Base-by-base conservation (phyloP, 2,888 invertebrate species). In the Agrochola circellaris region DNA sequence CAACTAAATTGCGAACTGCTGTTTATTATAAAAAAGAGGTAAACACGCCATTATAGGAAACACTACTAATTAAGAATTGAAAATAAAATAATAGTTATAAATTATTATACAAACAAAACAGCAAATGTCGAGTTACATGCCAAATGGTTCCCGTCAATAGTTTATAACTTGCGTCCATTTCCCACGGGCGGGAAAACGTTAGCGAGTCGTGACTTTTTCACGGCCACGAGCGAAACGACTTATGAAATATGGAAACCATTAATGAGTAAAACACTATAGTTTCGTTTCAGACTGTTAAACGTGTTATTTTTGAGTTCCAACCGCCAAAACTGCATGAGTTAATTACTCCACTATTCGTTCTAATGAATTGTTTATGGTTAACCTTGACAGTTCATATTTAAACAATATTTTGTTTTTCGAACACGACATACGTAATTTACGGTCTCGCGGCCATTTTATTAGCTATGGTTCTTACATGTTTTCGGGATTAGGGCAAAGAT, bases 191-290 rank as follows among this genome's bases (percentile, higher is more conserved):
- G 69, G 78, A 76, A 70, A 76, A 79, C 60, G 72, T 65, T 45
- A 75, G 51, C 68, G 72, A 81, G 81, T 79, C 87, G 89, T 88
- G 89, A 89, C 87, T 85, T 73, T 84, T 83, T 89, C 88, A 89
- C 82, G 88, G 88, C 60, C 88, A 86, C 75, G 9, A 51, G 56
- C 62, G 17, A 77, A 81, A 87, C 70, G 77, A 80, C 82, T 79
- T 87, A 86, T 82, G 88, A 89, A 89, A 85, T 88, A 86, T 82
- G 72, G 71, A 64, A 78, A 68, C 79, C 70, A 80, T 86, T 85
- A 89, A 82, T 82, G 74, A 81, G 67, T 66, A 81, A 81, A 79
- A 79, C 82, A 78, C 79, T 82, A 85, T 74, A 82, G 78, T 82
- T 87, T 87, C 71, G 77, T 86, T 87, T 71, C 61, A 73, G 34